Evolutionary conservation across 2,113 vertebrate species (phyloP).

Genomic region (Antidorcas marsupialis): DNA sequence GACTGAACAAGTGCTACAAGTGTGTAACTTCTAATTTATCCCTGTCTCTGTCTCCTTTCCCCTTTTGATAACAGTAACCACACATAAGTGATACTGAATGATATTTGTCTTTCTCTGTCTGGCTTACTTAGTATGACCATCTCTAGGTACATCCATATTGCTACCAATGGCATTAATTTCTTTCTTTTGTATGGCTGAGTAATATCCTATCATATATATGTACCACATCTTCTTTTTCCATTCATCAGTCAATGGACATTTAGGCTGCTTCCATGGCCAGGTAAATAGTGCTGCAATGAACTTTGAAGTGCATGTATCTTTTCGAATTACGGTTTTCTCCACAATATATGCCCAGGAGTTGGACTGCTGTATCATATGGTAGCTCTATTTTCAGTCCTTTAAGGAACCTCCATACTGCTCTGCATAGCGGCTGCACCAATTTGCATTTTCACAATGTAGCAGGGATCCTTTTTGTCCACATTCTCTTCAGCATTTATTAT

Average conservation of each 20-base stretch:
- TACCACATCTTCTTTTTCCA: not conserved
- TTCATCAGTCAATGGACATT: not conserved
- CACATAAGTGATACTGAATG: not conserved
- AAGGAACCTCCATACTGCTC: not conserved
- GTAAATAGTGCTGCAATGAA: not conserved
- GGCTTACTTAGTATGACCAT: not conserved
- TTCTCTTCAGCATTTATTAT: not conserved
- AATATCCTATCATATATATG: not conserved
- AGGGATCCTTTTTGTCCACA: not conserved
- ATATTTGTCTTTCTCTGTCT: not conserved
- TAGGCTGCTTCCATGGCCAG: not conserved
- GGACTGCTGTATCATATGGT: not conserved
- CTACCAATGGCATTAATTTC: not conserved
- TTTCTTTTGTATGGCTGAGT: not conserved
- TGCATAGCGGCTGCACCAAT: not conserved
- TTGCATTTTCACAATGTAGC: not conserved
- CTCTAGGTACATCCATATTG: no score
- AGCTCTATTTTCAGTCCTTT: not conserved
- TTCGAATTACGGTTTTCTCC: not conserved
- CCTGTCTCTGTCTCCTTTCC: not conserved
- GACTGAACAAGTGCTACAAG: not conserved
- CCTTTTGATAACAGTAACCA: not conserved
- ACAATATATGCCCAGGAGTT: not conserved
- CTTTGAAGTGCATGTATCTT: not conserved
- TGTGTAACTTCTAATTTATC: not conserved